Evolutionary conservation across 2,888 invertebrate genomes (phyloP).

Genomic region (Eumerus sabulonum): DNA sequence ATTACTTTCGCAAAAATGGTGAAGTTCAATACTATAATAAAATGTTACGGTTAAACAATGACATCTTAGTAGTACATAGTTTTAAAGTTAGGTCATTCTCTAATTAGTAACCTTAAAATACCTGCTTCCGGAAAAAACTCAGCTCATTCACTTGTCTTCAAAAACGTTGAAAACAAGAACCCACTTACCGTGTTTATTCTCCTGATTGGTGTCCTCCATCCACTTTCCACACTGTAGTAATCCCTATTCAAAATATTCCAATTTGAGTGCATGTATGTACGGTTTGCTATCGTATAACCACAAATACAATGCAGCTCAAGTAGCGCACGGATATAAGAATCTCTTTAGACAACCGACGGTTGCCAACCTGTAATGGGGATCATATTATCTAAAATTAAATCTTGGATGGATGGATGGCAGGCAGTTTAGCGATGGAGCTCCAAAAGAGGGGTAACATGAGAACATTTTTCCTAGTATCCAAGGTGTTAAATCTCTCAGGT

Average conservation of each 20-base stretch:
- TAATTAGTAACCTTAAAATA: no score
- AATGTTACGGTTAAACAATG: no score
- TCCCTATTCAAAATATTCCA: constrained; percentile 40
- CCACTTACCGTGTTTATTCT: neutral
- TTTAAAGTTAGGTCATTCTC: no score
- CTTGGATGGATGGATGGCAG: constrained; percentile 48
- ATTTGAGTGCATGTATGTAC: constrained; percentile 11
- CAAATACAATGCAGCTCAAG: constrained; percentile 56
- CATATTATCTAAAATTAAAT: constrained; percentile 69
- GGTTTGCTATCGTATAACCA: constrained; percentile 33
- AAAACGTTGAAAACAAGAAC: no score
- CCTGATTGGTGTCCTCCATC: constrained; percentile 10
- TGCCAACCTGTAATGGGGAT: constrained; percentile 65
- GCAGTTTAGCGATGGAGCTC: no score
- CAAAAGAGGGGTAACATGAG: constrained; percentile 16
- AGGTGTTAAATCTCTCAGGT: constrained; percentile 65
- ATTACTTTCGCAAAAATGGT: no score
- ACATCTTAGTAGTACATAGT: no score
- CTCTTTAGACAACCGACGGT: constrained; percentile 61
- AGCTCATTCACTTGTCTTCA: no score
- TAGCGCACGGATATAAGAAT: constrained; percentile 54
- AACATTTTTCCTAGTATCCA: constrained; percentile 58
- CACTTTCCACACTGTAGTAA: constrained; percentile 37
- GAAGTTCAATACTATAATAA: no score
- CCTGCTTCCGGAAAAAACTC: no score